Evolutionary conservation across 2,797 vertebrate genomes (phyloP).

Genomic region (Micromesistius poutassou): DNA sequence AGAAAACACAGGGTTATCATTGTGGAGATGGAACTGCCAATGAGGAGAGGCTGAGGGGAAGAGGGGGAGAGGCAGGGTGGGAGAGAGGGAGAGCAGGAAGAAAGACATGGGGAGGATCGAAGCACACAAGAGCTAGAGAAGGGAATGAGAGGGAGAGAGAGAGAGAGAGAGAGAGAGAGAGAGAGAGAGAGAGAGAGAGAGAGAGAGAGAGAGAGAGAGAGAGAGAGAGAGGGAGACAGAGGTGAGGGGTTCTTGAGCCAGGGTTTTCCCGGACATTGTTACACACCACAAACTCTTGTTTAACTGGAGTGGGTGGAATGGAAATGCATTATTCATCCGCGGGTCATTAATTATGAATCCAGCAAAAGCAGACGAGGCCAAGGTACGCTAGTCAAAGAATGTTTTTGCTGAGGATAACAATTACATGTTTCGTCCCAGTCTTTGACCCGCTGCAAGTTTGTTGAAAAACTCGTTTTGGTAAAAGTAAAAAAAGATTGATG

Average conservation of each 20-base stretch:
- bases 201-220: too few species aligned
- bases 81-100: not conserved
- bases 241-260: slow-evolving; percentile 43
- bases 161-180: not conserved
- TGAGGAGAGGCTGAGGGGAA: not conserved
- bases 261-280: slow-evolving; percentile 59
- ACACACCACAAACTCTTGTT: slow-evolving; percentile 63
- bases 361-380: slow-evolving; percentile 52
- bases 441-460: slow-evolving; percentile 47
- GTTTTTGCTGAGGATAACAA: slow-evolving; percentile 56
- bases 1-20: not conserved
- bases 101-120: not conserved
- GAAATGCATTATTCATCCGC: slow-evolving; percentile 74
- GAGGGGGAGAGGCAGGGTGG: not conserved
- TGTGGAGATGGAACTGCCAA: not conserved
- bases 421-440: slow-evolving; percentile 60
- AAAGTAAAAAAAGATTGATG: not conserved
- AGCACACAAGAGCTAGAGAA: not conserved
- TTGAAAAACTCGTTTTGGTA: not conserved
- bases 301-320: slow-evolving; percentile 59
- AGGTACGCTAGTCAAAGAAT: slow-evolving; percentile 59
- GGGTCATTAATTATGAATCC: slow-evolving; percentile 75
- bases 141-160: not conserved
- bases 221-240: not conserved
- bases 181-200: too few species aligned